Evolutionary conservation across 2,113 vertebrate species (phyloP), one percentile per base, ranked within the genome.

Genomic region (Thunnus maccoyii): DNA sequence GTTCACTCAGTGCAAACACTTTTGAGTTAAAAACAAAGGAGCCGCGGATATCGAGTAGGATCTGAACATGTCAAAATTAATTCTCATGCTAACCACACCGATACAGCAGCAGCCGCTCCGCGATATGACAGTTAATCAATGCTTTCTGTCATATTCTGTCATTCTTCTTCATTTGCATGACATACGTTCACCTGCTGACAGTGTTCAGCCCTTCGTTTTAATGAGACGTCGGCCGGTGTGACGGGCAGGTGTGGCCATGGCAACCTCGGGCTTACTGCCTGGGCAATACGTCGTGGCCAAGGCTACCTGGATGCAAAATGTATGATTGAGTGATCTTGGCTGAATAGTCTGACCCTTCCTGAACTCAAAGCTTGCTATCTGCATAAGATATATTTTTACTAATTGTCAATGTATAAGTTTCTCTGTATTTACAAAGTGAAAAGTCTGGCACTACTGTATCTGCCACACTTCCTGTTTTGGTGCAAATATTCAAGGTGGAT

Each of bases 51-150:
- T 54, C 69, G 32, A 82, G 71, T 56, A 36, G 67, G 80, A 74
- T 84, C 76, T 82, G 82, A 88, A 51, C 13, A 10, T 63, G 52
- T 78, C 63, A 51, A 78, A 77, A 62, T 56, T 5, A 79, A 87
- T 73, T 62, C 20, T 22, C 41, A 57, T 77, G 54, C 70, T 64
- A 72, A 52, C 36, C 7, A 47, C 44, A 58, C 25, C 46, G 51
- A 32, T 17, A 64, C 61, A 72, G 54, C 55, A 41, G 62, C 74
- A 74, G 80, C 81, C 66, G 80, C 60, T 72, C 68, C 41, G 60
- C 63, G 62, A 84, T 84, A 16, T 83, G 89, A 84, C 74, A 69
- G 27, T 27, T 89, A 84, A 78, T 93, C 86, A 60, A 78, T 91
- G 65, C 58, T 10, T 51, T 74, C 56, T 61, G 69, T 72, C 78